These are phyloP conservation scores for Rhineura floridana DNA, from an alignment of 2,113 vertebrate species.

Conservation along the genomic window DNA sequence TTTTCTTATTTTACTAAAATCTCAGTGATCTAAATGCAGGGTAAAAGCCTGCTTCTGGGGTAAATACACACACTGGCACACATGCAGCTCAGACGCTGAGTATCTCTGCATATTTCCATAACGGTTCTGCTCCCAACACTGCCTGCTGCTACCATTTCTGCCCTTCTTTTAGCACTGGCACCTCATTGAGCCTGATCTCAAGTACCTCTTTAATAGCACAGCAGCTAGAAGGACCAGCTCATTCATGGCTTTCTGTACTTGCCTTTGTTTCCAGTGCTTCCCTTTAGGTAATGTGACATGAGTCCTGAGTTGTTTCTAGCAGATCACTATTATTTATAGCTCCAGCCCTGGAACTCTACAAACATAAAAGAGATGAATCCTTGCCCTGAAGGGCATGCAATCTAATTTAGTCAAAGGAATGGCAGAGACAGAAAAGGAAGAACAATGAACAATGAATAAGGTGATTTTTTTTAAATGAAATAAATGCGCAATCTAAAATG, in stretches of 20 bases:
- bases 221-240: neutral
- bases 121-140: no score
- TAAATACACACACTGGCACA: no score
- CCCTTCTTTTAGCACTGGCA: neutral
- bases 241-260: neutral
- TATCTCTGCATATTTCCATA: no score
- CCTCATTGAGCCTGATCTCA: neutral
- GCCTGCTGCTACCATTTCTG: neutral
- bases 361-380: slow-evolving; percentile 21
- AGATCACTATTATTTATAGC: slow-evolving; percentile 21
- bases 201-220: neutral
- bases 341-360: neutral
- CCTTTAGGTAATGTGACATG: slow-evolving; percentile 34
- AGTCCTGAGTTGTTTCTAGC: neutral
- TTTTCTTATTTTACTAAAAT: no score
- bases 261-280: neutral
- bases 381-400: slow-evolving; percentile 16
- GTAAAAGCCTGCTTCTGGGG: no score
- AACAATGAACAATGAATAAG: neutral
- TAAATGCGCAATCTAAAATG: neutral
- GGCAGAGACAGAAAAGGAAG: neutral
- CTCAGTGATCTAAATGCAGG: no score
- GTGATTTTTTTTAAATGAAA: neutral
- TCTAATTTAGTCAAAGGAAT: slow-evolving; percentile 9
- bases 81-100: no score